phyloP scores from a whole-genome alignment of 2,113 vertebrate genomes.

The Serinus canaria region DNA sequence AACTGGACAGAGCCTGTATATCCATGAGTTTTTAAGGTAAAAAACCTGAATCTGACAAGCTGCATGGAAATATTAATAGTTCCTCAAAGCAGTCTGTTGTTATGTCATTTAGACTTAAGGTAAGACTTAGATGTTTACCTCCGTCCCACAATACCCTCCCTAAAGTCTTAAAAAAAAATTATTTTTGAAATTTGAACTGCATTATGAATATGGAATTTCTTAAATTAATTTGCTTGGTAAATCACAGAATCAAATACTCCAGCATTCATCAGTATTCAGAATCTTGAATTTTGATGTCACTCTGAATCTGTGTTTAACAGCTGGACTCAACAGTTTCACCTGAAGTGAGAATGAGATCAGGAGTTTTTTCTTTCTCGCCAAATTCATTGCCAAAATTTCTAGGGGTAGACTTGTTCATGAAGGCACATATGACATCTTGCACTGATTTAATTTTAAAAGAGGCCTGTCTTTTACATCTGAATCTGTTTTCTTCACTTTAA shows the following conservation, averaged over 20 bases:
- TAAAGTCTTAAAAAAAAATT: accelerated
- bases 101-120: not conserved
- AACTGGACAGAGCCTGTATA: accelerated
- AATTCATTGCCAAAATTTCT: not conserved
- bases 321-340: not conserved
- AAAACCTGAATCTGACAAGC: not conserved
- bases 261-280: not conserved
- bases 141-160: not conserved
- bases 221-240: not conserved
- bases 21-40: not conserved
- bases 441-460: not conserved
- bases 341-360: not conserved
- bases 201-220: not conserved
- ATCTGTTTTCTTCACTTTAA: not conserved
- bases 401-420: not conserved
- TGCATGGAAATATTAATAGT: not conserved
- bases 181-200: not conserved
- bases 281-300: not conserved
- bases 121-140: not conserved
- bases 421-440: not conserved
- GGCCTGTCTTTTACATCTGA: not conserved
- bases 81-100: not conserved
- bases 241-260: not conserved
- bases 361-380: not conserved
- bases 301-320: not conserved